Evolutionary conservation across 2,797 vertebrate genomes (phyloP), one percentile per base, ranked within the genome.

Genomic region (Brachyalestes nurse): DNA sequence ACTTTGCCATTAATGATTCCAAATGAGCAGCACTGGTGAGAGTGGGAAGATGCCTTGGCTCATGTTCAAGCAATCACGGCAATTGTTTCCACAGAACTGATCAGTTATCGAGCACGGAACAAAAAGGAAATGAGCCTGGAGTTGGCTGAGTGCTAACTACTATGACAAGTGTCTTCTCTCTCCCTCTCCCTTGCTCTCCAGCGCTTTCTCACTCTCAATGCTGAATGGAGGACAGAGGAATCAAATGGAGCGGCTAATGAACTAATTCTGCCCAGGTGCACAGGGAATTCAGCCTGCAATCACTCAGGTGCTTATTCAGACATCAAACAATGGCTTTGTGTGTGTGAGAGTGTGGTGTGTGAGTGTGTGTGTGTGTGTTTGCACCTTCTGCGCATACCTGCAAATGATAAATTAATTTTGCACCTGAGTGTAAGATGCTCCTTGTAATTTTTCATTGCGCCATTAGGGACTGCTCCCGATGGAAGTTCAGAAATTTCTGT

Each of bases 171-270:
- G 61, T 84, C 71, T 73, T 77, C 64, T 70, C 71, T 58, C 60
- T 79, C 49, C 64, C 62, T 67, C 40, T 28, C 28, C 28, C 28
- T 1, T 28, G 28, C 28, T 28, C 28, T 28, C 28, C 28, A 28
- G 28, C 28, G 28, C 28, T 28, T 28, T 28, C 28, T 28, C 28
- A n/a, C 34, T 71, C 42, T 73, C 75, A 81, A 10, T 13, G 71
- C 42, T 71, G 51, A 77, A 77, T 66, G 75, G 64, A 42, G 72
- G 64, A 55, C 77, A 62, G 61, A 49, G 78, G 75, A 83, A 80
- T 78, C 65, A 75, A 81, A 85, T 78, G 79, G 70, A 80, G 81
- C 60, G 72, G 72, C 84, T 85, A 82, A 85, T 82, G 78, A 82
- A 80, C 81, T 80, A 75, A 83, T 83, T 80, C 65, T 72, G 60